Conservation (phyloP, 2,797 vertebrate species). For the Erpetoichthys calabaricus region DNA sequence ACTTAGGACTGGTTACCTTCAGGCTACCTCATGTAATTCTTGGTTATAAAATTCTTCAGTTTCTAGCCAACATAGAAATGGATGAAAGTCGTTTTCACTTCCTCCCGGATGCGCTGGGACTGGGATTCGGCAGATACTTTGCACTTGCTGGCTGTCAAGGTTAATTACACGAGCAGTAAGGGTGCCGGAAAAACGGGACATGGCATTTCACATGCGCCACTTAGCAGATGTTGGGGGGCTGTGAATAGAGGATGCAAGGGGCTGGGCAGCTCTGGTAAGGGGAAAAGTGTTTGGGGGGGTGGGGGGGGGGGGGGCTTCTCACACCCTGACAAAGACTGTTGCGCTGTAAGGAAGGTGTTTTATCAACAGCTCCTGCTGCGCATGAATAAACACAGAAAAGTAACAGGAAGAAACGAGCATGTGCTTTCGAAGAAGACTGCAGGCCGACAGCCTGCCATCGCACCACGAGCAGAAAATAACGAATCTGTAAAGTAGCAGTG, state of each 20-base stretch:
- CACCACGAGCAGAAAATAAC: constrained; percentile 21
- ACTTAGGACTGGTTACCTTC: too few relatives aligned
- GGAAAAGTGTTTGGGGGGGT: constrained; percentile 3
- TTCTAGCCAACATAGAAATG: too few relatives aligned
- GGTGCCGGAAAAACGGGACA: constrained; percentile 6
- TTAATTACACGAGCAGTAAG: constrained; percentile 19
- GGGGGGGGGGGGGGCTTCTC: constrained; percentile 7
- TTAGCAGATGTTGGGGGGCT: constrained; percentile 27
- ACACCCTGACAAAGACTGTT: constrained; percentile 18
- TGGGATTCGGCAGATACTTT: neutral
- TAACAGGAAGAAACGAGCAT: constrained; percentile 16
- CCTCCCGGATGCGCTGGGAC: neutral
- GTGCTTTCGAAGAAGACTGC: too few relatives aligned
- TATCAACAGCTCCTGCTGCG: constrained; percentile 16
- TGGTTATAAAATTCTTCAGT: too few relatives aligned
- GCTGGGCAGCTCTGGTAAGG: constrained; percentile 29
- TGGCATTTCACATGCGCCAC: constrained; percentile 14
- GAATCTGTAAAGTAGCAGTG: constrained; percentile 30
- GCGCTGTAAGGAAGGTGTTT: constrained; percentile 27
- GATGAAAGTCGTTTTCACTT: neutral
- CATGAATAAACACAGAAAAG: constrained; percentile 25
- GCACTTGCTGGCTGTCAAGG: constrained; percentile 3
- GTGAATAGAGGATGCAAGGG: constrained; percentile 26
- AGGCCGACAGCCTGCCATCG: constrained; percentile 20
- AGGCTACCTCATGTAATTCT: too few relatives aligned